These are phyloP conservation scores for Laticauda laticaudata DNA, from an alignment of 2,113 vertebrate species.

Conservation along the genomic window DNA sequence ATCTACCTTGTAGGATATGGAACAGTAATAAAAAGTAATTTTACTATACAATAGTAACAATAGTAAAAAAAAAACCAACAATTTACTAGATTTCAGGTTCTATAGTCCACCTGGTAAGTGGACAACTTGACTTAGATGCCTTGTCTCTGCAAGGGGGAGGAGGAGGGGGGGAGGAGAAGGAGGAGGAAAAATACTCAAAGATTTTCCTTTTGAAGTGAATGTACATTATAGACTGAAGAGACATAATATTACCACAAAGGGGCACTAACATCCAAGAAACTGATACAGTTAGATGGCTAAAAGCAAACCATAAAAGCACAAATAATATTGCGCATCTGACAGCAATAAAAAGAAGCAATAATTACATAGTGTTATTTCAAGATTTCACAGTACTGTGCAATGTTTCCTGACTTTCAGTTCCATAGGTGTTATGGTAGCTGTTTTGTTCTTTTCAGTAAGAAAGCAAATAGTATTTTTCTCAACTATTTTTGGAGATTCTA, in stretches of 20 bases:
- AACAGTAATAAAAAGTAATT: background rate
- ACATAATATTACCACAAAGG: slow-evolving; percentile 55
- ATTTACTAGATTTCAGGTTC: background rate
- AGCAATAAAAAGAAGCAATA: background rate
- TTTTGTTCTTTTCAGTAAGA: background rate
- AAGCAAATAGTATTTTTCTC: background rate
- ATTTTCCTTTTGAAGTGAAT: background rate
- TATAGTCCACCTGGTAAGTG: background rate
- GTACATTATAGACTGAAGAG: background rate
- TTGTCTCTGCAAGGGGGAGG: background rate
- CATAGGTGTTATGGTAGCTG: background rate
- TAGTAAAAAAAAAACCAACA: background rate
- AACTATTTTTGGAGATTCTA: background rate
- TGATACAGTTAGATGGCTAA: background rate
- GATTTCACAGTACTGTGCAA: background rate
- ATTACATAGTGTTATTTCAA: background rate
- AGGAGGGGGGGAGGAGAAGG: accelerated
- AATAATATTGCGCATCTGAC: background rate
- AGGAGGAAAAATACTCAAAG: background rate
- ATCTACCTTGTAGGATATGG: background rate
- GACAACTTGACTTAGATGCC: background rate
- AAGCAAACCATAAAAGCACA: background rate
- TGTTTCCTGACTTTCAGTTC: background rate
- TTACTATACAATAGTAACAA: background rate
- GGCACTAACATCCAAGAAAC: slow-evolving; percentile 56